phyloP scores from a whole-genome alignment of 2,113 vertebrate species.

The Peromyscus californicus region DNA sequence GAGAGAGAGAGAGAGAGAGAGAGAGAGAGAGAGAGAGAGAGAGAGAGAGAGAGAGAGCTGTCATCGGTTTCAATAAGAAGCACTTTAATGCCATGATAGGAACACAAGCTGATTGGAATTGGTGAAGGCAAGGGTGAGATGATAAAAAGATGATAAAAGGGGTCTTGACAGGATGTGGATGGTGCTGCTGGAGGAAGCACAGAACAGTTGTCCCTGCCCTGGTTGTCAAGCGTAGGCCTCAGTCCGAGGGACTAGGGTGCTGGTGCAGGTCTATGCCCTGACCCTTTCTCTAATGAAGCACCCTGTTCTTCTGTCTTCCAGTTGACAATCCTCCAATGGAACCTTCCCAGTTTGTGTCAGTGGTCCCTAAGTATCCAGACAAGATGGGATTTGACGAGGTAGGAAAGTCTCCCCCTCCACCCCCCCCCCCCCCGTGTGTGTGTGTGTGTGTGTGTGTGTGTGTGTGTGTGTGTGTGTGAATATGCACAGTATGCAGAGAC shows the following conservation, averaged over 20 bases:
- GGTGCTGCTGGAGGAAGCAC: background rate
- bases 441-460: background rate
- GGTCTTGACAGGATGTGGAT: background rate
- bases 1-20: no score
- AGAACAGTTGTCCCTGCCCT: no score
- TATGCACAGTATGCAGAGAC: background rate
- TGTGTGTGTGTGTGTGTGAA: no score
- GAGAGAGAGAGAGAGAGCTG: background rate
- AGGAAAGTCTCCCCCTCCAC: constrained; percentile 67
- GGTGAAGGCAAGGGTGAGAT: background rate
- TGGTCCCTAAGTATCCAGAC: constrained; percentile 87
- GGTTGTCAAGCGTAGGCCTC: background rate
- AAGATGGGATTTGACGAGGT: constrained; percentile 97
- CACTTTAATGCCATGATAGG: background rate
- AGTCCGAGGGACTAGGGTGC: background rate
- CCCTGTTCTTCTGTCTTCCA: constrained; percentile 85
- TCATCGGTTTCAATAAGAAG: background rate
- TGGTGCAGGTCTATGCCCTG: background rate
- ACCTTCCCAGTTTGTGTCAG: constrained; percentile 91
- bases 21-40: no score
- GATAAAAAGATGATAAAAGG: background rate
- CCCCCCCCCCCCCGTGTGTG: background rate
- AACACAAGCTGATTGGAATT: background rate
- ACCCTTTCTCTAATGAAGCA: constrained; percentile 20
- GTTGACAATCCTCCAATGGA: constrained; percentile 94